phyloP scores from a whole-genome alignment of 2,797 vertebrate genomes.

The Myripristis jacobus region DNA sequence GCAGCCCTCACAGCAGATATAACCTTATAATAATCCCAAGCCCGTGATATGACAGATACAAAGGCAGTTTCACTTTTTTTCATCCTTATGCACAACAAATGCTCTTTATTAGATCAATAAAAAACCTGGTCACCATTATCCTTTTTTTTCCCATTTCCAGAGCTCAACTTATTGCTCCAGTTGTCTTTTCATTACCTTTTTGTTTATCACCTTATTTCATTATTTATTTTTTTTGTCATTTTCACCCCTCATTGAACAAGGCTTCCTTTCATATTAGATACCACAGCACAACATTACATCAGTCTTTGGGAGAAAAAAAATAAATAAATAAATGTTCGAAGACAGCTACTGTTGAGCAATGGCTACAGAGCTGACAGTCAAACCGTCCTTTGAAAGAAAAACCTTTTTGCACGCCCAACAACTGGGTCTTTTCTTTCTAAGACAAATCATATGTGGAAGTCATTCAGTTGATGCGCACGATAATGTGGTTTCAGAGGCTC shows the following conservation, averaged over 20 bases:
- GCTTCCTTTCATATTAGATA: neutral
- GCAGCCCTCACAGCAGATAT: too few species aligned
- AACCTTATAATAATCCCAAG: too few species aligned
- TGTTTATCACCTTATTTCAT: neutral
- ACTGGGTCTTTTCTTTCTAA: too few species aligned
- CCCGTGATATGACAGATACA: too few species aligned
- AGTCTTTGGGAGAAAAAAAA: neutral
- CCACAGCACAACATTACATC: neutral
- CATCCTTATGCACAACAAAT: too few species aligned
- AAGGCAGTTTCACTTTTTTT: too few species aligned
- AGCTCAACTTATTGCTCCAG: neutral
- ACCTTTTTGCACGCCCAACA: neutral
- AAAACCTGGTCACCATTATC: too few species aligned
- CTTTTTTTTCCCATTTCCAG: too few species aligned
- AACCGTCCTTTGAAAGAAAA: neutral
- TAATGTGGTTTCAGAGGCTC: neutral
- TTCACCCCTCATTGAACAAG: neutral
- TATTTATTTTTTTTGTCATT: neutral
- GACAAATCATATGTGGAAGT: neutral
- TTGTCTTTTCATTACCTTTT: neutral
- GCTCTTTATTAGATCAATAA: too few species aligned
- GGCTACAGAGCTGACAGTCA: neutral
- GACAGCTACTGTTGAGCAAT: neutral
- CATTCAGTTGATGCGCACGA: neutral
- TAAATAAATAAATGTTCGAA: neutral